These are phyloP conservation scores for Linepithema humile DNA, from an alignment of 1,140 invertebrate species.

Conservation along the genomic window DNA sequence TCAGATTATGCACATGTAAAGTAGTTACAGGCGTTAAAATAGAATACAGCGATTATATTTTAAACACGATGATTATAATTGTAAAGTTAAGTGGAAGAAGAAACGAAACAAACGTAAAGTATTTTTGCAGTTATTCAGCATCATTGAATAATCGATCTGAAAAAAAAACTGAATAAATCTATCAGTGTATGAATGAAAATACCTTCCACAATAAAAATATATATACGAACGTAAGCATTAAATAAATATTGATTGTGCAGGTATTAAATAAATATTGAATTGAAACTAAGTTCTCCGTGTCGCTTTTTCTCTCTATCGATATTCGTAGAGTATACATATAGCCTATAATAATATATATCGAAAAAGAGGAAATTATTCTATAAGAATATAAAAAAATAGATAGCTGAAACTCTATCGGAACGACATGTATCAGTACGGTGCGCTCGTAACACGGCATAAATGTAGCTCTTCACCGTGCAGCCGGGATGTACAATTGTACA, in stretches of 20 bases:
- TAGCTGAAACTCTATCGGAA: conserved; percentile 30
- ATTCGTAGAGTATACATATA: neutral
- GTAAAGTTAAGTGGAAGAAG: neutral
- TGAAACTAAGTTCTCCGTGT: neutral
- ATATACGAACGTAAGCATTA: neutral
- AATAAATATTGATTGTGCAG: neutral
- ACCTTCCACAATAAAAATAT: neutral
- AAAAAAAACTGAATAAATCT: neutral
- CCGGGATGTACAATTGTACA: conserved; percentile 37
- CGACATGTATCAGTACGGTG: neutral
- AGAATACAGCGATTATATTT: too few relatives aligned
- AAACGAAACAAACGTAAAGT: neutral
- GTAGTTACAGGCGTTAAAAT: too few relatives aligned
- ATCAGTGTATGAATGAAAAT: neutral
- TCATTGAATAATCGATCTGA: neutral
- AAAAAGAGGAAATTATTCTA: neutral
- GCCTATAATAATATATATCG: neutral
- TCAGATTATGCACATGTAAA: neutral
- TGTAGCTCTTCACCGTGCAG: conserved; percentile 18
- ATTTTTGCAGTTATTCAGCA: neutral
- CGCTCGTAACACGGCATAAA: conserved; percentile 38
- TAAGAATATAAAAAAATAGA: conserved; percentile 22
- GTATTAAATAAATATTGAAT: neutral
- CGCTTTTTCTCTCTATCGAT: too few relatives aligned
- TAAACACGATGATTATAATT: neutral